Evolutionary conservation across 2,113 vertebrate genomes (phyloP), one percentile per base, ranked within the genome.

Genomic region (Perca schrenkii): DNA sequence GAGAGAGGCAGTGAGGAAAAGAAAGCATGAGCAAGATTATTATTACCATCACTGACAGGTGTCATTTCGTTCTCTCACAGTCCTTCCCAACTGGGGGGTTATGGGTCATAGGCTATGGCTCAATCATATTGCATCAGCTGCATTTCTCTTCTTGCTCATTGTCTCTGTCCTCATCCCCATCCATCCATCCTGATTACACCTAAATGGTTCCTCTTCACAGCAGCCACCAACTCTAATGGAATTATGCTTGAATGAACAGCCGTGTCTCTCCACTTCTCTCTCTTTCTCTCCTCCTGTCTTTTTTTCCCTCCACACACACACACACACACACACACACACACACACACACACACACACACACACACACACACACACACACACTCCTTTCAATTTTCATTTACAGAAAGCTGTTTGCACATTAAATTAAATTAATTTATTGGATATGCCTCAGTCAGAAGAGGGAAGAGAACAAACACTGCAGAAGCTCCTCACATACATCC

Each of bases 101-200:
- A 70, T 16, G 53, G 91, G 89, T 94, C 89, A 89, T 31, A 78
- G 88, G 84, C 82, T 60, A 58, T 21, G 68, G 78, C 85, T 92
- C 89, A 79, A 84, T 93, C 83, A 64, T 63, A 62, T 10, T 58
- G 77, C 79, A 85, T 88, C 84, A 86, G 84, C 82, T 88, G 77
- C 80, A 82, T 67, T 87, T 86, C 79, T 81, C 74, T 47, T 58
- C 43, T 28, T 54, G 49, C 67, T 83, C 86, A 62, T 86, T 79
- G 43, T 54, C 56, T 76, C 82, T 63, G 70, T 84, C 80, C 62
- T 84, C 80, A 72, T 90, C 74, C 76, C 68, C 80, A 86, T 92
- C 92, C 83, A 94, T 94, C 90, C 83, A 88, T 93, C 89, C 89
- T 88, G 79, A 92, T 94, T 94, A 92, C 89, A 89, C 91, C 86